A percentile compares a stretch with the other conserved stretches of the same genome.
phyloP scores from a whole-genome alignment of 1,140 invertebrate species.

The Diprion similis region DNA sequence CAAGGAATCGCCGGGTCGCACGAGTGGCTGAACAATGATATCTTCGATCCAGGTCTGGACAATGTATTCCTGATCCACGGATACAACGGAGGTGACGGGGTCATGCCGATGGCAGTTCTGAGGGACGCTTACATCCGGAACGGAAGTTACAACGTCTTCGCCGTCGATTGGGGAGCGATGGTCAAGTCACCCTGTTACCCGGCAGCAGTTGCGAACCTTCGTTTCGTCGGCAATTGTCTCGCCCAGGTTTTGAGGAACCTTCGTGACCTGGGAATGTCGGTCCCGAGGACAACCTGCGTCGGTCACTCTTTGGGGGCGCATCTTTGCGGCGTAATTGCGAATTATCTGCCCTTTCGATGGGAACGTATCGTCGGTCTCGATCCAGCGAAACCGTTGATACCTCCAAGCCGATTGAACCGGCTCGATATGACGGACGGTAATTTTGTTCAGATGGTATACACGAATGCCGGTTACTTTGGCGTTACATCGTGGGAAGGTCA shows the following conservation, averaged over 20 bases:
- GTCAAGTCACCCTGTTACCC: constrained; percentile 76
- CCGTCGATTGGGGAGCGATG: constrained; percentile 76
- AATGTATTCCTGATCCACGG: constrained; percentile 76
- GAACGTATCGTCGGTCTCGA: constrained; percentile 73
- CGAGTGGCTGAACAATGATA: constrained; percentile 72
- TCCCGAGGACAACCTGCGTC: constrained; percentile 71
- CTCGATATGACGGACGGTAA: constrained; percentile 73
- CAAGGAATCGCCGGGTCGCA: constrained; percentile 34
- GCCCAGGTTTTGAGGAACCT: constrained; percentile 68
- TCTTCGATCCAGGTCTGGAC: constrained; percentile 71
- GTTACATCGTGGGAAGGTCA: constrained; percentile 72
- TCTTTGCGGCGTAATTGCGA: constrained; percentile 76
- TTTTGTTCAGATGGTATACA: constrained; percentile 77
- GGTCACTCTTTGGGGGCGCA: constrained; percentile 79
- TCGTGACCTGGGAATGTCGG: constrained; percentile 67
- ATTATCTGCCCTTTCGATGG: constrained; percentile 69
- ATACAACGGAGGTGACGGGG: constrained; percentile 75
- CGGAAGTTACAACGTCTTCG: constrained; percentile 77
- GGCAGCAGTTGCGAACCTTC: constrained; percentile 73
- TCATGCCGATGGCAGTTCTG: constrained; percentile 70
- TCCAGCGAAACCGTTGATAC: constrained; percentile 74
- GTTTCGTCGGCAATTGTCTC: constrained; percentile 70
- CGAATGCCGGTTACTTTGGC: constrained; percentile 78
- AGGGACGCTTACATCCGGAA: constrained; percentile 74
- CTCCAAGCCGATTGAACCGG: constrained; percentile 66